Conservation (phyloP, 2,888 invertebrate species). For the Steromphala cineraria region DNA sequence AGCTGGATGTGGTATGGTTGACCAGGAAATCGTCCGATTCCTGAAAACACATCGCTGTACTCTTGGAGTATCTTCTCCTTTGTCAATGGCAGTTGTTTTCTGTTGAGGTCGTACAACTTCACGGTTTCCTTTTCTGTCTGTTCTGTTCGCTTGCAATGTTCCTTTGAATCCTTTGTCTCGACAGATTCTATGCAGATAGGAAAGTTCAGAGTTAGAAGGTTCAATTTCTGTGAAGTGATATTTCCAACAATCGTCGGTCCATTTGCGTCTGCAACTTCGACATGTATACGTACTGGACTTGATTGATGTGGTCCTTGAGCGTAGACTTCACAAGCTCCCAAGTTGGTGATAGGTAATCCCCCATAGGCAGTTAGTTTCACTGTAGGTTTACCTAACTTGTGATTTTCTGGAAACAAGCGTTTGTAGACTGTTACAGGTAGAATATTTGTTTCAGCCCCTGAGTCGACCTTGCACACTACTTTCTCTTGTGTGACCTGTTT, state of each 20-base stretch:
- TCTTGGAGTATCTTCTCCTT: background rate
- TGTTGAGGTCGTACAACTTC: background rate
- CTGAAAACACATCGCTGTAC: constrained; percentile 20
- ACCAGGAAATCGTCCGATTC: constrained; percentile 15
- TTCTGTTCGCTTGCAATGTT: no score
- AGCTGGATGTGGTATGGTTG: background rate
- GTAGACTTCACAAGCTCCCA: background rate
- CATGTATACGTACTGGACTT: background rate
- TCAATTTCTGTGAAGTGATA: background rate
- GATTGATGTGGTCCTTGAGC: background rate
- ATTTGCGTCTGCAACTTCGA: constrained; percentile 6
- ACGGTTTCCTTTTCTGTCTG: no score
- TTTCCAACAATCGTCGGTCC: constrained; percentile 17
- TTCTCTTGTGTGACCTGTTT: no score
- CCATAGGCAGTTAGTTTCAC: background rate
- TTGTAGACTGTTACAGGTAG: no score
- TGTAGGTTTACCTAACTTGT: background rate
- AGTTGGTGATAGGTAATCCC: background rate
- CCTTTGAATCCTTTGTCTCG: background rate
- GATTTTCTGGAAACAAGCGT: no score
- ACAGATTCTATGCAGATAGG: background rate
- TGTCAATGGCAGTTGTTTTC: background rate
- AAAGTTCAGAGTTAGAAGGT: background rate
- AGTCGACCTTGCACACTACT: no score
- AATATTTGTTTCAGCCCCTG: no score